These are phyloP conservation scores for Sinopyrophorus schimmeli DNA, from an alignment of 2,888 invertebrate species.

Conservation along the genomic window DNA sequence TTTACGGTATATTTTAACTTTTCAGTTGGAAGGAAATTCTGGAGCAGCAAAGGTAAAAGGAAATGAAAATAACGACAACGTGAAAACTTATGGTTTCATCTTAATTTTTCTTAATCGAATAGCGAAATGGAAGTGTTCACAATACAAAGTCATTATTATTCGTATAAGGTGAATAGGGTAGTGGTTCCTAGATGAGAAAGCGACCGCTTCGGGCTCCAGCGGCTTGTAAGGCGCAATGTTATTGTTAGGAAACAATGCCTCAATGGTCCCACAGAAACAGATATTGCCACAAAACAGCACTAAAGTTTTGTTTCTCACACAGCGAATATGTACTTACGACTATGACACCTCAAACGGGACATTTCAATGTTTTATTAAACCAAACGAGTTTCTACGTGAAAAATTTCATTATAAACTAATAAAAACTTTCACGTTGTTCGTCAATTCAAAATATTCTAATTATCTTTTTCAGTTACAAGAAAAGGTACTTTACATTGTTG, in stretches of 20 bases:
- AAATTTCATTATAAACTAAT: conserved; percentile 30
- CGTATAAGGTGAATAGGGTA: conserved; percentile 28
- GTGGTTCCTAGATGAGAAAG: conserved; percentile 29
- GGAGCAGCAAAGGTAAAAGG: not conserved
- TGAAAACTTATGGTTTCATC: conserved; percentile 3
- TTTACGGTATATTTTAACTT: not conserved
- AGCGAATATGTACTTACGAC: conserved; percentile 49
- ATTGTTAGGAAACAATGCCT: conserved; percentile 52
- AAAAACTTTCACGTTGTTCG: too few relatives aligned
- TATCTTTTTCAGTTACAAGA: too few relatives aligned
- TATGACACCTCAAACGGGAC: conserved; percentile 45
- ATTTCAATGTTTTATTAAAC: conserved; percentile 41
- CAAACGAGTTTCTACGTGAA: conserved; percentile 35
- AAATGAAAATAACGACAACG: not conserved
- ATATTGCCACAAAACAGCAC: conserved; percentile 54
- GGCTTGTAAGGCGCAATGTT: conserved; percentile 51
- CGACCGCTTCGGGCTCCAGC: conserved; percentile 34
- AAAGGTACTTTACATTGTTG: too few relatives aligned
- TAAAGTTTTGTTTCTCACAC: conserved; percentile 53
- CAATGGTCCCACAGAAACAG: conserved; percentile 51
- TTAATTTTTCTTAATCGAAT: conserved; percentile 23
- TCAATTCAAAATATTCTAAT: too few relatives aligned
- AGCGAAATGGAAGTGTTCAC: conserved; percentile 14
- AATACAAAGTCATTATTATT: conserved; percentile 28
- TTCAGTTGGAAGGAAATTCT: not conserved